Evolutionary conservation across 2,113 vertebrate genomes (phyloP).

Genomic region (Tetraodon nigroviridis): DNA sequence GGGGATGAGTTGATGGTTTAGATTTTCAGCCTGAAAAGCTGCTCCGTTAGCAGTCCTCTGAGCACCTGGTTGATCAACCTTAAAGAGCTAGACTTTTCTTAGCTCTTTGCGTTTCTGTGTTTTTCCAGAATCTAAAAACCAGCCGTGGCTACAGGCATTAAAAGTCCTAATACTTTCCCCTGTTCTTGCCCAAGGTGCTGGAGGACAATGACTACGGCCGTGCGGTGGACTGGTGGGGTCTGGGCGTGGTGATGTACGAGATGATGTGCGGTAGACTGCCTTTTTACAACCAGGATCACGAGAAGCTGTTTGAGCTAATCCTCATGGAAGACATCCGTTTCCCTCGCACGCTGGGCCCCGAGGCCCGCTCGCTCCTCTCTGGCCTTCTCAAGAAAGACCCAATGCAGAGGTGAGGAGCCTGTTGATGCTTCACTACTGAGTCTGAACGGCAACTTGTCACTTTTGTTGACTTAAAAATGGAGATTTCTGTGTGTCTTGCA

Average conservation of each 20-base stretch:
- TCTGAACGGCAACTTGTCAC: neutral
- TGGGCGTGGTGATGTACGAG: conserved; percentile 94
- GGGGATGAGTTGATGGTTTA: conserved; percentile 9
- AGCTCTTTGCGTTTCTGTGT: neutral
- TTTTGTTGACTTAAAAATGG: neutral
- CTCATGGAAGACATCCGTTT: conserved; percentile 94
- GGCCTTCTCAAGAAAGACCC: conserved; percentile 92
- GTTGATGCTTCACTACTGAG: neutral
- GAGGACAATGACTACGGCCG: conserved; percentile 92
- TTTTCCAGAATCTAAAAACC: neutral
- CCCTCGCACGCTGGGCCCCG: conserved; percentile 81
- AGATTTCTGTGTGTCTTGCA: neutral
- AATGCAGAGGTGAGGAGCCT: conserved; percentile 77
- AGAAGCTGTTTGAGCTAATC: conserved; percentile 93
- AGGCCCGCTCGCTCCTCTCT: conserved; percentile 81
- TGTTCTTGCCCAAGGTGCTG: conserved; percentile 75
- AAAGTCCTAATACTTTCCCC: neutral
- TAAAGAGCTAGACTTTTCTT: neutral
- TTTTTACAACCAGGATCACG: conserved; percentile 96
- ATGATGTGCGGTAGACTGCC: conserved; percentile 92
- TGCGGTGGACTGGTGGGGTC: conserved; percentile 92
- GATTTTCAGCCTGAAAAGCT: conserved; percentile 23
- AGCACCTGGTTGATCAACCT: neutral
- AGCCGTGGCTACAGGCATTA: neutral
- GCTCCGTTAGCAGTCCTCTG: conserved; percentile 16